Base-by-base conservation (phyloP, 2,888 invertebrate species). In the Ptychoptera contaminata region DNA sequence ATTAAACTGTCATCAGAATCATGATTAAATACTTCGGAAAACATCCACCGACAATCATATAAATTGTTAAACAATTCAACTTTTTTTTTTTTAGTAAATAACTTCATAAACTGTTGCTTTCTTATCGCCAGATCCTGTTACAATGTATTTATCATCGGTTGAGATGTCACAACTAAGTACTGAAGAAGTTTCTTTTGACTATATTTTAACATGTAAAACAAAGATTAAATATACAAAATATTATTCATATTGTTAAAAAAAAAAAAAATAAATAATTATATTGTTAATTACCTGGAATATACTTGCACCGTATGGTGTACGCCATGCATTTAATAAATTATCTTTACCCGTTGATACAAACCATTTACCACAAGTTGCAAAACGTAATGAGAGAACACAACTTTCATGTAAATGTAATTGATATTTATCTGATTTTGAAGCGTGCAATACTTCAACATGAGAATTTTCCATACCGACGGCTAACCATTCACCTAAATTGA, bases 331-430 rank as follows among this genome's bases (percentile, higher is more conserved):
- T 45, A 97, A 74, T 60, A 93, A 72, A 69, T 96, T 96, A 67
- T 98, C 97, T 70, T 96, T 96, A 53, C 94, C 94, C n/a, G 94
- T 96, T 51, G 90, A 92, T 52, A 94, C 91, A 69, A 98, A 98
- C 94, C 96, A 98, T 68, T 96, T 96, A 56, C 96, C 96, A 61
- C 85, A 82, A 43, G 87, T 82, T 41, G 97, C 94, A 69, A 96
- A 97, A 64, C 88, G 80, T 50, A 97, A 74, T 51, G 94, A 92
- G 47, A 97, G 73, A 36, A 98, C 97, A 67, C 96, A 97, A 54
- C 88, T 90, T 66, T 97, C 96, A 71, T 96, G 96, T 55, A 94
- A 73, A 62, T 92, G 82, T 48, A 97, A 74, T 67, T 94, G 93
- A 68, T 96, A 97, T 64, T 93, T 88, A 69, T 96, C 94, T 16